Conservation (phyloP, 2,888 invertebrate genomes). For the Ctena decussata region DNA sequence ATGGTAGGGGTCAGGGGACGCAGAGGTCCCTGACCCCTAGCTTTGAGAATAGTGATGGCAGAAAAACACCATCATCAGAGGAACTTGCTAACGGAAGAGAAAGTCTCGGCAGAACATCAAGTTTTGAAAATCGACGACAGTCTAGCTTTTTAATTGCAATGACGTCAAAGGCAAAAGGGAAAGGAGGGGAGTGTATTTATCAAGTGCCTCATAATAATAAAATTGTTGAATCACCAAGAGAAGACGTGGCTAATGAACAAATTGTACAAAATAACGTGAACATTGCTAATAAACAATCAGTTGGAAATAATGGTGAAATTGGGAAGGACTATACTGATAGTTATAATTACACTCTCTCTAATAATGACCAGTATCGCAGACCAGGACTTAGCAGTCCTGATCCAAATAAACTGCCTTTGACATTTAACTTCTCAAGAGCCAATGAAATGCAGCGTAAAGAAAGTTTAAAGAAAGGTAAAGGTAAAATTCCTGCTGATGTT, state of each 20-base stretch:
- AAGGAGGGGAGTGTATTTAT: slow-evolving; percentile 61
- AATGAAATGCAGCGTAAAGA: slow-evolving; percentile 77
- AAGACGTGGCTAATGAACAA: slow-evolving; percentile 14
- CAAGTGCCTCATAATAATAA: slow-evolving; percentile 69
- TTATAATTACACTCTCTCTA: slow-evolving; percentile 81
- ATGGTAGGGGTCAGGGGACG: slow-evolving; percentile 10
- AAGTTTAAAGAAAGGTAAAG: slow-evolving; percentile 79
- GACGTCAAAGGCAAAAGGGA: slow-evolving; percentile 67
- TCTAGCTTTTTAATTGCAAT: slow-evolving; percentile 84
- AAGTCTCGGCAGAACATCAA: slow-evolving; percentile 54
- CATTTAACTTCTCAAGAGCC: slow-evolving; percentile 68
- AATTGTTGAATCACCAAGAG: slow-evolving; percentile 46
- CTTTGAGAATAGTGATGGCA: slow-evolving; percentile 32
- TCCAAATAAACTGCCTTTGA: slow-evolving; percentile 66
- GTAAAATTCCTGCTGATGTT: slow-evolving; percentile 78
- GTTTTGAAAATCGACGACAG: slow-evolving; percentile 80
- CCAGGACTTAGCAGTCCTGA: slow-evolving; percentile 74
- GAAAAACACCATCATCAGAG: slow-evolving; percentile 10
- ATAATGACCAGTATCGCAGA: slow-evolving; percentile 79
- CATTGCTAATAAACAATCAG: slow-evolving; percentile 10
- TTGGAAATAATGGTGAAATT: slow-evolving; percentile 12
- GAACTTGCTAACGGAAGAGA: slow-evolving; percentile 39
- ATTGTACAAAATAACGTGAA: slow-evolving; percentile 19
- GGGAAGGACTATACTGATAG: slow-evolving; percentile 68
- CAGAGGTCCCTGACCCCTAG: slow-evolving; percentile 55